These are phyloP conservation scores for Hyphantria cunea DNA, from an alignment of 1,140 invertebrate genomes.

Conservation along the genomic window DNA sequence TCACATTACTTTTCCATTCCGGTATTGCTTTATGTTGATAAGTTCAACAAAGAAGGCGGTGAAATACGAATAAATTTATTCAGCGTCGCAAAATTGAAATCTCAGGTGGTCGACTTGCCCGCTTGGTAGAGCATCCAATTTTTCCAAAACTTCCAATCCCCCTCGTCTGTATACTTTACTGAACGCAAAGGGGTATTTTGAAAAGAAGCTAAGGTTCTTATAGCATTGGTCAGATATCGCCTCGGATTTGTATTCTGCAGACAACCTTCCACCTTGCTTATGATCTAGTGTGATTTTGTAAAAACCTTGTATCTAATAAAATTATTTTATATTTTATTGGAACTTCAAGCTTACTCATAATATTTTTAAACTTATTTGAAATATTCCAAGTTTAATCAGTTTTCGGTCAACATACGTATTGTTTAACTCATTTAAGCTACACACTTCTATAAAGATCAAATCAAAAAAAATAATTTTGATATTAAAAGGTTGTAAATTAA, in stretches of 20 bases:
- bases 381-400: too few species aligned
- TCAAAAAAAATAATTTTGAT: too few species aligned
- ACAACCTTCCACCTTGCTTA: conserved; percentile 39
- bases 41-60: conserved; percentile 42
- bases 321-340: too few species aligned
- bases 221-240: conserved; percentile 39
- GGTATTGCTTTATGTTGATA: conserved; percentile 37
- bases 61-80: conserved; percentile 67
- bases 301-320: conserved; percentile 23
- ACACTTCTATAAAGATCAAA: too few species aligned
- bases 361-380: too few species aligned
- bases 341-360: too few species aligned
- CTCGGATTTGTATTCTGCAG: conserved; percentile 61
- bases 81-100: conserved; percentile 68
- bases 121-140: conserved; percentile 35
- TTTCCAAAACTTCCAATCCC: conserved; percentile 36
- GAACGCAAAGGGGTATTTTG: conserved; percentile 22
- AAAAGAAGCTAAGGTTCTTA: conserved; percentile 36
- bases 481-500: too few species aligned
- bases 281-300: conserved; percentile 52
- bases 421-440: too few species aligned
- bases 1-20: conserved; percentile 24
- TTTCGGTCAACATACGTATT: too few species aligned
- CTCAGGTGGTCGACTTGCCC: conserved; percentile 56
- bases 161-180: conserved; percentile 21